phyloP scores from a whole-genome alignment of 2,113 vertebrate species.

The Lagenorhynchus albirostris region DNA sequence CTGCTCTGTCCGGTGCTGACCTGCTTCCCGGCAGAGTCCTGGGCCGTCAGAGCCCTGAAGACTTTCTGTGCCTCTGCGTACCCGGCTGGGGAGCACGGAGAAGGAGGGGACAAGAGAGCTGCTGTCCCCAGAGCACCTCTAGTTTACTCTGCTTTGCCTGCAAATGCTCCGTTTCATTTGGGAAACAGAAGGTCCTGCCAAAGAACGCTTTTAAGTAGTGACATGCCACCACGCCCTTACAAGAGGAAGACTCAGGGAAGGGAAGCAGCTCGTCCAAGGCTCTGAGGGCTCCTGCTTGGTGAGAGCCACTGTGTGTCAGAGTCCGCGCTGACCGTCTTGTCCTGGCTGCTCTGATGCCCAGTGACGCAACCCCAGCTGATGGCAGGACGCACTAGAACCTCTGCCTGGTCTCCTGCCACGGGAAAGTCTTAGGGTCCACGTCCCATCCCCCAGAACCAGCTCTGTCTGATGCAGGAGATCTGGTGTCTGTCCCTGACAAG shows the following conservation, averaged over 20 bases:
- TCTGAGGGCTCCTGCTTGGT: accelerated
- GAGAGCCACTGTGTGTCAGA: neutral
- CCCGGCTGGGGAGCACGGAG: accelerated
- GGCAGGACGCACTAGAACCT: neutral
- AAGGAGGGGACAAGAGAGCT: neutral
- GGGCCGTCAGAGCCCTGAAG: neutral
- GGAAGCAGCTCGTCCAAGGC: accelerated
- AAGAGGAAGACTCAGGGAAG: neutral
- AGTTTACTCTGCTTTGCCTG: neutral
- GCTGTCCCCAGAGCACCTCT: accelerated
- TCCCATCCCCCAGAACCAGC: accelerated
- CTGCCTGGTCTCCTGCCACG: accelerated
- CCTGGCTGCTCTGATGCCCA: neutral
- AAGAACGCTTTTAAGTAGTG: neutral
- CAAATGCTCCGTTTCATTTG: accelerated
- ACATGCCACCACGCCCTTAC: accelerated
- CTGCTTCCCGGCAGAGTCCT: neutral
- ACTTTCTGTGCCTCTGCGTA: accelerated
- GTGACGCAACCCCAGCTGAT: accelerated
- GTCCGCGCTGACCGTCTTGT: accelerated
- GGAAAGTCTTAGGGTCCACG: neutral
- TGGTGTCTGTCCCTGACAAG: accelerated
- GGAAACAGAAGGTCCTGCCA: neutral
- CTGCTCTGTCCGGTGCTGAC: neutral
- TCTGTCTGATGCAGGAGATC: neutral